phyloP scores from a whole-genome alignment of 2,113 vertebrate genomes.

The Natator depressus region DNA sequence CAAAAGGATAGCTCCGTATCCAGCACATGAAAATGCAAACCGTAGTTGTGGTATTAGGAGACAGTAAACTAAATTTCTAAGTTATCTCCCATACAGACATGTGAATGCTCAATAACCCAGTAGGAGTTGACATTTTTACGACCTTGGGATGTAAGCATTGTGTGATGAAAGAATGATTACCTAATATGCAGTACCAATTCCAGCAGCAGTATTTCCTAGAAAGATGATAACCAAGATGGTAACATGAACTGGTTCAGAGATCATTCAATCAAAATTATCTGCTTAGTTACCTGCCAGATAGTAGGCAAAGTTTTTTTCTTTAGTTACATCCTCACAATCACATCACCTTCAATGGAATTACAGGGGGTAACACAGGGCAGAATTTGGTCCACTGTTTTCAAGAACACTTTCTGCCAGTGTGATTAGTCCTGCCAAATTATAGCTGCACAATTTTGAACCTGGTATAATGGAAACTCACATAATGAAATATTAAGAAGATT shows the following conservation, averaged over 20 bases:
- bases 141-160: not conserved
- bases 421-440: not conserved
- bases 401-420: not conserved
- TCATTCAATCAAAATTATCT: not conserved
- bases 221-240: not conserved
- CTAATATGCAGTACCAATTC: not conserved
- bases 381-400: not conserved
- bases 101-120: not conserved
- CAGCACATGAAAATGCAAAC: not conserved
- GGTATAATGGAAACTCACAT: not conserved
- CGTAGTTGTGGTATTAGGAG: accelerated
- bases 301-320: not conserved
- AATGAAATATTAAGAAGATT: not conserved
- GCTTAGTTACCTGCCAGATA: not conserved
- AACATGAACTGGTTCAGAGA: not conserved
- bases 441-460: not conserved
- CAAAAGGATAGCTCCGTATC: not conserved
- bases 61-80: not conserved
- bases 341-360: not conserved
- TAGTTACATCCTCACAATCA: not conserved
- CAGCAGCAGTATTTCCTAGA: not conserved
- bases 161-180: not conserved
- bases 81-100: not conserved
- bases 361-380: not conserved
- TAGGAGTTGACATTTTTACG: not conserved